phyloP scores from a whole-genome alignment of 2,888 invertebrate species.

The Dione juno region DNA sequence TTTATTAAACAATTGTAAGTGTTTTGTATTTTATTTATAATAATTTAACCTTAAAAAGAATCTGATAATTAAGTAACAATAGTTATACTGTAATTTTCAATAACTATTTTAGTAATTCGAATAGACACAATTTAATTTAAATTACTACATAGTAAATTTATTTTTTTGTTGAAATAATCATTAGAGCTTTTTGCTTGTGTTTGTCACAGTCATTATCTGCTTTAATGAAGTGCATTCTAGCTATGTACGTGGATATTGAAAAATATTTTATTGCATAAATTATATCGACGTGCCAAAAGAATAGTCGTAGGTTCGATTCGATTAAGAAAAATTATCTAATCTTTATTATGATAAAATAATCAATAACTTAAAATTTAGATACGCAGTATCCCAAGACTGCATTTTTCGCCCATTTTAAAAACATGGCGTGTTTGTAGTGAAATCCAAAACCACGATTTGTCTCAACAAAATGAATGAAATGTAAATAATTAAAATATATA shows the following conservation, averaged over 20 bases:
- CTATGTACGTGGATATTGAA: not conserved
- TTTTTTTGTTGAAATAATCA: not conserved
- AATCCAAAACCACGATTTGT: too few species aligned
- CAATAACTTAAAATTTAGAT: too few species aligned
- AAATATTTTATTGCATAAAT: conserved; percentile 8
- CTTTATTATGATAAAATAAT: too few species aligned
- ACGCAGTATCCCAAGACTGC: too few species aligned
- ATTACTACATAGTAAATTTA: not conserved
- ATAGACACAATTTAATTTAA: not conserved
- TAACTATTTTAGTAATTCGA: not conserved
- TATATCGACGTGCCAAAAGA: not conserved
- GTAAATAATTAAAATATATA: too few species aligned
- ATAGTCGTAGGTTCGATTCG: not conserved
- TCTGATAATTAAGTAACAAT: not conserved
- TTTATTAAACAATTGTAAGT: too few species aligned
- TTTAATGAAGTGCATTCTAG: not conserved
- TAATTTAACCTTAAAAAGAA: not conserved
- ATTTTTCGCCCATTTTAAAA: too few species aligned
- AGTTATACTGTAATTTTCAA: not conserved
- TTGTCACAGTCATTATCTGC: conserved; percentile 2
- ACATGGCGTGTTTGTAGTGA: too few species aligned
- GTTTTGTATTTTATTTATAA: too few species aligned
- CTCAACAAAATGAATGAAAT: too few species aligned
- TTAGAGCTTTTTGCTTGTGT: conserved; percentile 7
- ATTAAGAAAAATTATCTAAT: too few species aligned